Evolutionary conservation across 92 coral and sea anemone species (phyloP).

Genomic region (Parazoanthus atlanticus): DNA sequence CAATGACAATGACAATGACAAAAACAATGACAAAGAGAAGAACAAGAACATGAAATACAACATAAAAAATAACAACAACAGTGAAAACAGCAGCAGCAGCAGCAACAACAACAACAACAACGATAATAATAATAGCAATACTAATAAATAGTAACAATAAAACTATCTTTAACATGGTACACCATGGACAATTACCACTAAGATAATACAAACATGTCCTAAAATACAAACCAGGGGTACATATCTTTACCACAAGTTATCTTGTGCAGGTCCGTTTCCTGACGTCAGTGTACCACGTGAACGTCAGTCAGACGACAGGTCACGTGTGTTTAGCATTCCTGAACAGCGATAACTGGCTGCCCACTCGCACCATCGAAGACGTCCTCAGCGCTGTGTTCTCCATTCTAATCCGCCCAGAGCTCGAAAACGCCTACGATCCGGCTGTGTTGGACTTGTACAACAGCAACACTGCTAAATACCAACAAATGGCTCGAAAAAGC

Average conservation of each 20-base stretch:
- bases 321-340: constrained; percentile 80
- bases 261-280: constrained; percentile 69
- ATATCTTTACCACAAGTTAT: background rate
- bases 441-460: constrained; percentile 51
- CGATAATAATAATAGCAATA: too few species aligned
- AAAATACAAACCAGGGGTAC: too few species aligned
- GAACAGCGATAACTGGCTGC: constrained; percentile 71
- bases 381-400: constrained; percentile 77
- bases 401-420: constrained; percentile 68
- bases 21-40: too few species aligned
- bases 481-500: constrained; percentile 65
- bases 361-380: constrained; percentile 73
- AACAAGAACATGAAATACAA: too few species aligned
- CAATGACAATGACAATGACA: too few species aligned
- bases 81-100: too few species aligned
- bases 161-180: too few species aligned
- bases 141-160: too few species aligned
- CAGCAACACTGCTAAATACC: constrained; percentile 30
- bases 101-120: too few species aligned
- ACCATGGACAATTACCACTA: too few species aligned
- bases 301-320: constrained; percentile 75
- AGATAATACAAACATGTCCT: too few species aligned
- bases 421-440: constrained; percentile 71
- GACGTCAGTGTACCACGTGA: constrained; percentile 75
- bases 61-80: too few species aligned